phyloP scores from a whole-genome alignment of 2,113 vertebrate genomes.

The Charadrius vociferus region DNA sequence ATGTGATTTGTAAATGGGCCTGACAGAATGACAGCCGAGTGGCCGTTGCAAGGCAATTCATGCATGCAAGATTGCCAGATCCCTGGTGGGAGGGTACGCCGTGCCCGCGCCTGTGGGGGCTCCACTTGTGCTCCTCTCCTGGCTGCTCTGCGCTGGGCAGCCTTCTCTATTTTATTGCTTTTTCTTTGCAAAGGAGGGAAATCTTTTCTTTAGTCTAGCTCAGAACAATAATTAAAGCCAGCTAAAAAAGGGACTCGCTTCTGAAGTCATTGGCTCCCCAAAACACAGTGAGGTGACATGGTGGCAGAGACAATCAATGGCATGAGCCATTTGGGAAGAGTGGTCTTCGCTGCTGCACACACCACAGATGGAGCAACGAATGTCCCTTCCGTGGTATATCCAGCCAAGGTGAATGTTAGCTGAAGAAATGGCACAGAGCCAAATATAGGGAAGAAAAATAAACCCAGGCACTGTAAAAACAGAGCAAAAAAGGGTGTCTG shows the following conservation, averaged over 20 bases:
- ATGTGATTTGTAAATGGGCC: constrained; percentile 11
- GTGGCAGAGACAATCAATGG: not conserved
- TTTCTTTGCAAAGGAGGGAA: not conserved
- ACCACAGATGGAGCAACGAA: not conserved
- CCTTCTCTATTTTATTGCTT: not conserved
- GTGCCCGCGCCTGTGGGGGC: not conserved
- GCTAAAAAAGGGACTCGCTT: not conserved
- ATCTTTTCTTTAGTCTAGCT: not conserved
- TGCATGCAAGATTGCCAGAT: constrained; percentile 20
- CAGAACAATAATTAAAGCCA: not conserved
- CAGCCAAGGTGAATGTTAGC: not conserved
- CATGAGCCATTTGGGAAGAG: not conserved
- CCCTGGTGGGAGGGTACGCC: not conserved
- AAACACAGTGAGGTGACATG: fast-evolving
- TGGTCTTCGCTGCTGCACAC: not conserved
- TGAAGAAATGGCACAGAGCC: fast-evolving
- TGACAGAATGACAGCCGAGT: constrained; percentile 40
- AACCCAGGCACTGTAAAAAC: not conserved
- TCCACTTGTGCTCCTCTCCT: not conserved
- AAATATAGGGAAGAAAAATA: constrained; percentile 9
- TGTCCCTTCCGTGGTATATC: not conserved
- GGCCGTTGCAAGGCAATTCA: constrained; percentile 14
- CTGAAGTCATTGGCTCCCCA: not conserved
- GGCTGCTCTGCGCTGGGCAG: not conserved
- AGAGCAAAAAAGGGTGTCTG: not conserved